Evolutionary conservation across 92 coral and sea anemone genomes (phyloP).

Genomic region (Diadumene lineata): DNA sequence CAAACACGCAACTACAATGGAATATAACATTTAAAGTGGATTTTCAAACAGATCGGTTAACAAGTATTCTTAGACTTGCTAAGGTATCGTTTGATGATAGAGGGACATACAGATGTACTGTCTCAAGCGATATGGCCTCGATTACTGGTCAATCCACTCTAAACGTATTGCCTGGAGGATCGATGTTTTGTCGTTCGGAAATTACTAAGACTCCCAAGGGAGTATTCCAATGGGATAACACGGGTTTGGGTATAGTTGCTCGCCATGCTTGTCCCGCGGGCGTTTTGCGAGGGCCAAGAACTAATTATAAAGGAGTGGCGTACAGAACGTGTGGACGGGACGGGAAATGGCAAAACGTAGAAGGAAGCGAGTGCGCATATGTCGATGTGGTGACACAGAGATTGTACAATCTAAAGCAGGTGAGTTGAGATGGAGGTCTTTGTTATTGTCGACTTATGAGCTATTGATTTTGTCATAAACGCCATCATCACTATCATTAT

Average conservation of each 20-base stretch:
- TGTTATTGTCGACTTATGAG: too few species aligned
- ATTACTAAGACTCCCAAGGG: slow-evolving; percentile 65
- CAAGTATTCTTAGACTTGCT: slow-evolving; percentile 34
- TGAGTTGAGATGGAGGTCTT: slow-evolving; percentile 1
- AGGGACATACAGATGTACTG: slow-evolving; percentile 62
- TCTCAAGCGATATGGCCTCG: slow-evolving; percentile 54
- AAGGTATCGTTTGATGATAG: slow-evolving; percentile 47
- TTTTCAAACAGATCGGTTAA: slow-evolving; percentile 16
- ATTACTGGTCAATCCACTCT: slow-evolving; percentile 46
- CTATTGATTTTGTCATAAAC: background rate
- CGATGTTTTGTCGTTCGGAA: slow-evolving; percentile 62
- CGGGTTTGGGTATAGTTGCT: slow-evolving; percentile 60
- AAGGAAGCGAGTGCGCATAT: slow-evolving; percentile 63
- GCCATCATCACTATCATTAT: background rate
- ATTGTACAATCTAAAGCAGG: slow-evolving; percentile 63
- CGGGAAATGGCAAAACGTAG: slow-evolving; percentile 62
- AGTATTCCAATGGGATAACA: slow-evolving; percentile 75
- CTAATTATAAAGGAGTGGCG: slow-evolving; percentile 39
- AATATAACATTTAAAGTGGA: slow-evolving; percentile 32
- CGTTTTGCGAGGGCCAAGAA: slow-evolving; percentile 25
- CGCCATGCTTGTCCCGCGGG: slow-evolving; percentile 74
- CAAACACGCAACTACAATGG: slow-evolving; percentile 1
- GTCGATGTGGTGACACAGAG: slow-evolving; percentile 60
- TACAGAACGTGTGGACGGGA: slow-evolving; percentile 55
- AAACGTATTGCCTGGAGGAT: slow-evolving; percentile 46